Evolutionary conservation across 1,140 invertebrate genomes (phyloP), one percentile per base, ranked within the genome.

Genomic region (Micrasema longulum): DNA sequence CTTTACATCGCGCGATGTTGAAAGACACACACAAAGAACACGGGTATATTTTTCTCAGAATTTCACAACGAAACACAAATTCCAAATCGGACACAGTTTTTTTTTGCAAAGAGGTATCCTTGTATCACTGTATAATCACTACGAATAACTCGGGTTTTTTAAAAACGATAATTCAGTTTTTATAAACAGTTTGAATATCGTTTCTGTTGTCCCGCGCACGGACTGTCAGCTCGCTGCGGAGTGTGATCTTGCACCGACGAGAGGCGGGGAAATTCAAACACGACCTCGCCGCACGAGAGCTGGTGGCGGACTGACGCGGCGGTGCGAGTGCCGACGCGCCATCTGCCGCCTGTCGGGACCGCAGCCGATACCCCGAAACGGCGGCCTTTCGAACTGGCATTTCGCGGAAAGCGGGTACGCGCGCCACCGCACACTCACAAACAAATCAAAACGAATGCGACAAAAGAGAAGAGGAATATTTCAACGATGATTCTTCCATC

Each of bases 341-440:
- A 60, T 60, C 55, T 60, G 55, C 55, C 35, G 55, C n/a, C 14
- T 7, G 16, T 5, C 35, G 35, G 35, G 55, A n/a, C 35, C 55
- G 9, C 55, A 38, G 55, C 55, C 55, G 41, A 43, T 60, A 60
- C 55, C 36, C 55, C 35, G 55, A 60, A 60, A 60, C 55, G 18
- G 55, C 55, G 55, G 55, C 55, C 55, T 60, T 60, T 60, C 55
- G 55, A 60, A 60, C 55, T 60, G 36, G 35, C 55, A 38, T 60
- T 60, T 60, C 55, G 55, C 55, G 22, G 55, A 60, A 60, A 60
- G 22, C 55, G 16, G 55, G 18, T 14, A 7, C 10, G 18, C 48
- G 3, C 10, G 22, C 18, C 2, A 20, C 5, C 5, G 48, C 20
- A 11, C 55, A 36, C 55, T 10, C n/a, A 18, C 36, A 23, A 16